Evolutionary conservation across 2,888 invertebrate species (phyloP).

Genomic region (Temnothorax unifasciatus): DNA sequence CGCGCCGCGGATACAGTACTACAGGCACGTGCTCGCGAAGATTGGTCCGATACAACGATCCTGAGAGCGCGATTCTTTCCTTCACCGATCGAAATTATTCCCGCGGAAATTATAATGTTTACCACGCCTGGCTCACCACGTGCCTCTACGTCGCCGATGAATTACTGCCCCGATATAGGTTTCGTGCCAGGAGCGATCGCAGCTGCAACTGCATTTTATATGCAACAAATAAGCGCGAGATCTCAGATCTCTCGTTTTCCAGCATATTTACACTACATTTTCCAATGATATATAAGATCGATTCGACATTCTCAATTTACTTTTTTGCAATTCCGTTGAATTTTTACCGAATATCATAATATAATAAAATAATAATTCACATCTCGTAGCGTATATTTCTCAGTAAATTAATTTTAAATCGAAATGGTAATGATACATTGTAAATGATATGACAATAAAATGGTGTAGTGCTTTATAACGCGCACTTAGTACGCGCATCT

Average conservation of each 20-base stretch:
- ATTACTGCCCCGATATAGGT: constrained; percentile 60
- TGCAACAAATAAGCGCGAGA: constrained; percentile 34
- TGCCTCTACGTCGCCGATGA: constrained; percentile 62
- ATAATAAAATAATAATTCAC: not conserved
- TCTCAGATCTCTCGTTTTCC: not conserved
- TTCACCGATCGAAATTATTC: constrained; percentile 61
- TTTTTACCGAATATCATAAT: not conserved
- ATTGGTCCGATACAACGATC: constrained; percentile 27
- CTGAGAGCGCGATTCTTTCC: constrained; percentile 27
- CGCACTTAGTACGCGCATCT: constrained; percentile 59
- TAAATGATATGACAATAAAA: not conserved
- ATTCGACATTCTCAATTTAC: not conserved
- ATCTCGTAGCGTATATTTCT: not conserved
- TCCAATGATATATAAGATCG: not conserved
- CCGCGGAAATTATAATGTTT: constrained; percentile 60
- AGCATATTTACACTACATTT: constrained; percentile 7
- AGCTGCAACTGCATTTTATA: constrained; percentile 45
- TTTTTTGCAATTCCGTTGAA: not conserved
- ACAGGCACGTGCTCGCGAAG: constrained; percentile 46
- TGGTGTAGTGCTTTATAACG: not conserved
- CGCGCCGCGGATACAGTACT: constrained; percentile 16
- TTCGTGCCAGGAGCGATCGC: constrained; percentile 13
- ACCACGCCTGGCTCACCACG: constrained; percentile 70
- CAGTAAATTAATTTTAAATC: not conserved
- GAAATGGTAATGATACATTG: not conserved